These are phyloP conservation scores for Eleginops maclovinus DNA, from an alignment of 2,113 vertebrate species.

Conservation along the genomic window DNA sequence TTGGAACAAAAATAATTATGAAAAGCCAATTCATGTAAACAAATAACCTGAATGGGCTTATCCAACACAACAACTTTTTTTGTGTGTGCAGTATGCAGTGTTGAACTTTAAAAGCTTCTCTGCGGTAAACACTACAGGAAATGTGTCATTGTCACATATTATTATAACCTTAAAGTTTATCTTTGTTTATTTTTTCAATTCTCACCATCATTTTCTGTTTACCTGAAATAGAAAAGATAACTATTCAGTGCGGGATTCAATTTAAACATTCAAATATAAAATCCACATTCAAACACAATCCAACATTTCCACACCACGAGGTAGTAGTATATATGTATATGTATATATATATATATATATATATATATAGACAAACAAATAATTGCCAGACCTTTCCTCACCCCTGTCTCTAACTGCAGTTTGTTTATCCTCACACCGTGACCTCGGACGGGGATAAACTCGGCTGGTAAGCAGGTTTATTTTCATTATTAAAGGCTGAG, in stretches of 20 bases:
- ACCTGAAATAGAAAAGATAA: background rate
- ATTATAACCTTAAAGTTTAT: background rate
- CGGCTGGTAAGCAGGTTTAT: slow-evolving; percentile 64
- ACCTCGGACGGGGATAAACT: slow-evolving; percentile 53
- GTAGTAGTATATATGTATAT: too few relatives aligned
- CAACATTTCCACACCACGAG: background rate
- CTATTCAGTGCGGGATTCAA: background rate
- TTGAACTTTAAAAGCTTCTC: background rate
- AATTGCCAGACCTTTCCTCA: slow-evolving; percentile 31
- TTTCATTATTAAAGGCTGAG: slow-evolving; percentile 67
- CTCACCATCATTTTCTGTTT: background rate
- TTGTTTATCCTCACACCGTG: slow-evolving; percentile 53
- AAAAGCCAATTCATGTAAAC: background rate
- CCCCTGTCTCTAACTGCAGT: slow-evolving; percentile 43
- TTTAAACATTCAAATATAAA: slow-evolving; percentile 20
- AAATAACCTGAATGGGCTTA: background rate
- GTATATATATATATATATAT: too few relatives aligned
- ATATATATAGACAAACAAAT: slow-evolving; percentile 43
- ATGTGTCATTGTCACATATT: slow-evolving; percentile 10
- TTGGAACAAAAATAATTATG: background rate
- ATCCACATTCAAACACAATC: background rate
- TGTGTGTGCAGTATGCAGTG: background rate
- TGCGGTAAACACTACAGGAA: background rate
- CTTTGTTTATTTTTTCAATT: slow-evolving; percentile 18
- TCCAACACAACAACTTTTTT: background rate